Evolutionary conservation across 1,140 invertebrate species (phyloP).

Genomic region (Drosophila tropicalis): DNA sequence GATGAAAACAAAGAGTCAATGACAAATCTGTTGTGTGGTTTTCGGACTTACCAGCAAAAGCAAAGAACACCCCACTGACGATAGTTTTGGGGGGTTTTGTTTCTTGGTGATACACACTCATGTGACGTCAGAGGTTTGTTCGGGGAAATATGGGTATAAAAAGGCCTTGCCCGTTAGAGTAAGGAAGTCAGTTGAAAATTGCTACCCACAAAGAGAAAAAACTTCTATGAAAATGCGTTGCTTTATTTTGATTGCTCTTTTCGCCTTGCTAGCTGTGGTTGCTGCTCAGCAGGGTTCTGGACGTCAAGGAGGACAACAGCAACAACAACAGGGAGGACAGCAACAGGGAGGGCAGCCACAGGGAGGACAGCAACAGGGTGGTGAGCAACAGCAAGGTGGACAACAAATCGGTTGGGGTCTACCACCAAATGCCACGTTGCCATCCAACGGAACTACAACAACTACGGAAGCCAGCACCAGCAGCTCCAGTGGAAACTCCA

Average conservation of each 20-base stretch:
- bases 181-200: conserved; percentile 12
- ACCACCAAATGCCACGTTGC: conserved; percentile 38
- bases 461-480: conserved; percentile 13
- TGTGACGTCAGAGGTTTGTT: conserved; percentile 2
- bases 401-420: conserved; percentile 26
- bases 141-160: conserved; percentile 35
- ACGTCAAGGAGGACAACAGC: conserved; percentile 9
- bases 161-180: conserved; percentile 24
- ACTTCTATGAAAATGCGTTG: conserved; percentile 26
- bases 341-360: background rate
- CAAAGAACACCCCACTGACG: background rate
- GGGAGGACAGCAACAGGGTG: background rate
- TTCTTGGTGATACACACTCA: background rate
- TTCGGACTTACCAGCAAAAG: conserved; percentile 7
- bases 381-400: conserved; percentile 3
- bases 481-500: background rate
- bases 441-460: conserved; percentile 27
- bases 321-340: conserved; percentile 3
- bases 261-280: conserved; percentile 36
- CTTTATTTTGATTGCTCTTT: conserved; percentile 27
- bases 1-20: conserved; percentile 5
- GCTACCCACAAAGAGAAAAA: conserved; percentile 1
- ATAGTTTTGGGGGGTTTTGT: conserved; percentile 5
- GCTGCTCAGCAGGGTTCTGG: conserved; percentile 33
- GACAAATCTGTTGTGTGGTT: conserved; percentile 5